Evolutionary conservation across 2,113 vertebrate species (phyloP).

Genomic region (Nesoenas mayeri): DNA sequence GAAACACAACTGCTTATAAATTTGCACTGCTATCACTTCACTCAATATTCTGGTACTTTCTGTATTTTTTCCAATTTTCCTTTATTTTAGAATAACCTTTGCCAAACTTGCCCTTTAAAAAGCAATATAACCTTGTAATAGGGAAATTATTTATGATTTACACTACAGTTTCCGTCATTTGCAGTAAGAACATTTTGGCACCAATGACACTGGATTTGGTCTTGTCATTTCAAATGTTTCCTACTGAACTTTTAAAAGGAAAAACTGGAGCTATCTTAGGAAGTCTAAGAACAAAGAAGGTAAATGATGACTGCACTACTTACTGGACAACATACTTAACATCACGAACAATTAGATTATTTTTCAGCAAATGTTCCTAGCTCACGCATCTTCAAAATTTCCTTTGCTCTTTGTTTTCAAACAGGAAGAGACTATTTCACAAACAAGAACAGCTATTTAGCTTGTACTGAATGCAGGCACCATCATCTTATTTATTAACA

Average conservation of each 20-base stretch:
- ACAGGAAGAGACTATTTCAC: background rate
- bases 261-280: slow-evolving; percentile 12
- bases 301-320: slow-evolving; percentile 1
- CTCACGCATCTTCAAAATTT: background rate
- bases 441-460: slow-evolving; percentile 27
- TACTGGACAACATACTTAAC: background rate
- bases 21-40: background rate
- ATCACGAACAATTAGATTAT: background rate
- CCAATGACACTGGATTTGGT: background rate
- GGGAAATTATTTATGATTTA: background rate
- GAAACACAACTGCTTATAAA: accelerated
- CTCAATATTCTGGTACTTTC: background rate
- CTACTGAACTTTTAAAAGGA: slow-evolving; percentile 30
- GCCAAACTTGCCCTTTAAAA: background rate
- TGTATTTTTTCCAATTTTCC: background rate
- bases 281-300: slow-evolving; percentile 42
- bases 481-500: background rate
- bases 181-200: slow-evolving; percentile 14
- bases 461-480: background rate
- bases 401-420: slow-evolving; percentile 45
- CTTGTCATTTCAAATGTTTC: slow-evolving; percentile 46
- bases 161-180: background rate
- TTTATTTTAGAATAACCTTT: background rate
- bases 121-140: background rate
- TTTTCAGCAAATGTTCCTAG: slow-evolving; percentile 31